Evolutionary conservation across 2,113 vertebrate species (phyloP), one percentile per base, ranked within the genome.

Genomic region (Cynocephalus volans): DNA sequence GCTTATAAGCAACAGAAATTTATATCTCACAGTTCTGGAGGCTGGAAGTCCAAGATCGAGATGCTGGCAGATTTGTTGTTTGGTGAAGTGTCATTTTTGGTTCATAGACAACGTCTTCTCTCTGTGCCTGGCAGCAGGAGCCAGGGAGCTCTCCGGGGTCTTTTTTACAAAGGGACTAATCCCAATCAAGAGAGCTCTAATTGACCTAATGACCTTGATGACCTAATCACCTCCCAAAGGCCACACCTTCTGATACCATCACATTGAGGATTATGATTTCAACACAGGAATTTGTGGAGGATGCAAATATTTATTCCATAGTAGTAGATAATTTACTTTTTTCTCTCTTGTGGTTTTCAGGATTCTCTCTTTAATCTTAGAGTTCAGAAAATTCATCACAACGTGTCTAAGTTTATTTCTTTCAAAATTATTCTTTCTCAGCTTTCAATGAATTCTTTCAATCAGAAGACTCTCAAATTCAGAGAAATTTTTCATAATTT

Each of bases 401-500:
- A 23, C 18, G 28, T 82, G 54, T 93, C 69, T 76, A 50, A 18
- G n/a, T 84, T 92, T 96, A 28, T 86, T 95, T 96, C 81, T 89
- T 89, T 72, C 31, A 82, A 76, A 83, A 83, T 93, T 69, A 77
- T 69, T 92, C 33, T 26, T 86, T 48, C 62, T 83, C 60, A 33
- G 26, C 28, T 24, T 24, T 76, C 72, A 60, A 12, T 86, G 79
- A 70, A 4, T 67, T 95, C 60, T 75, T 85, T 80, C 28, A 56
- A 45, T 23, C 23, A 36, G 79, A 79, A 84, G 64, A 21, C 12
- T 67, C n/a, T 82, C 73, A 33, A 77, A 62, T 31, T 76, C 41
- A 36, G 36, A 89, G n/a, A 56, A 65, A 86, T 62, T 75, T 96
- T 89, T 21, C n/a, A 28, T 70, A 48, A 26, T 33, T 82, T 56